phyloP scores from a whole-genome alignment of 2,888 invertebrate species.

The Branchipolynoe longqiensis region DNA sequence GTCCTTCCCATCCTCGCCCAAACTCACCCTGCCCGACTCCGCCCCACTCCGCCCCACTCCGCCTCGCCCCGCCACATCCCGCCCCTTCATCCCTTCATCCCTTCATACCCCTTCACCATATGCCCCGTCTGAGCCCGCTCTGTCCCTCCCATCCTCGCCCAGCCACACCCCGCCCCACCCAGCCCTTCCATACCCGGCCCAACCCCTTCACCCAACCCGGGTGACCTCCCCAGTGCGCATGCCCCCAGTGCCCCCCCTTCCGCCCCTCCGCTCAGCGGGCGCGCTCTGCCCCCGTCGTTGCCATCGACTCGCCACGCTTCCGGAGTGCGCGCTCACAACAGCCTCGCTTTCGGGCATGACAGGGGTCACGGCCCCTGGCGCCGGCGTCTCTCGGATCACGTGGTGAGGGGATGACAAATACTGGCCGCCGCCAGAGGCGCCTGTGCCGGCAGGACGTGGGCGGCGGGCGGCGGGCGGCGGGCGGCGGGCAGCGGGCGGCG shows the following conservation, averaged over 20 bases:
- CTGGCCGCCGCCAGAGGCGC: neutral
- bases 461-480: neutral
- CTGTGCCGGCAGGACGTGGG: neutral
- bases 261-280: neutral
- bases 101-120: no score
- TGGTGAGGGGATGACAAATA: neutral
- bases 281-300: neutral
- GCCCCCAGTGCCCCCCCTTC: neutral
- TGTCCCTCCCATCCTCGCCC: neutral
- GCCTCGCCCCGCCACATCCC: neutral
- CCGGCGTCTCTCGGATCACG: slow-evolving; percentile 18
- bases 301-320: slow-evolving; percentile 34
- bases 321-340: slow-evolving; percentile 24
- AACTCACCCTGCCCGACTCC: neutral
- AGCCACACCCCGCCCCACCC: neutral
- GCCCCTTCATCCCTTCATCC: neutral
- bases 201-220: neutral
- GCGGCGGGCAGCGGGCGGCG: neutral
- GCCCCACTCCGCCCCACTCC: neutral
- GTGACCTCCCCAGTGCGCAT: no score
- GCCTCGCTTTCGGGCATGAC: slow-evolving; percentile 45
- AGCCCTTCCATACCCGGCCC: neutral
- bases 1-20: neutral
- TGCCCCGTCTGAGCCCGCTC: no score
- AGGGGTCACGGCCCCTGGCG: slow-evolving; percentile 34